phyloP scores from a whole-genome alignment of 2,113 vertebrate species.

The Spermophilus dauricus region DNA sequence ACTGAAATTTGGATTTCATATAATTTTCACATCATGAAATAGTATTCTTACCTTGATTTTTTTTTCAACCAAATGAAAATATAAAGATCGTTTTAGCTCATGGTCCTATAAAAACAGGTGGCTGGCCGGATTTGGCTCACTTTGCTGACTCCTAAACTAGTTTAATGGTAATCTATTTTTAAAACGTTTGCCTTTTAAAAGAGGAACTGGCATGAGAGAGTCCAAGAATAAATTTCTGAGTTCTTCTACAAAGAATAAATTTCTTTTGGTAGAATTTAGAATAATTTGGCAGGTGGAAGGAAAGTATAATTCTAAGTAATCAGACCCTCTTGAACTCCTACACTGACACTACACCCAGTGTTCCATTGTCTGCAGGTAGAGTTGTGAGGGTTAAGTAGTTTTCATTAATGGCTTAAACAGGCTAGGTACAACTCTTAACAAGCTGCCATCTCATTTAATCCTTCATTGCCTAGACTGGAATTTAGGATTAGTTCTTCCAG shows the following conservation, averaged over 20 bases:
- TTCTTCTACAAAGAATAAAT: conserved; percentile 37
- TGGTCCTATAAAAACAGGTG: background rate
- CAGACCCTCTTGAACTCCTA: background rate
- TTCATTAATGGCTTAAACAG: background rate
- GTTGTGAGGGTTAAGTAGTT: background rate
- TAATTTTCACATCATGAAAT: conserved; percentile 23
- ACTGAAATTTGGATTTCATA: conserved; percentile 46
- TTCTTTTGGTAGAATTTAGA: conserved; percentile 54
- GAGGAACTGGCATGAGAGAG: background rate
- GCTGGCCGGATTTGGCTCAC: background rate
- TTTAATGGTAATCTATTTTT: background rate
- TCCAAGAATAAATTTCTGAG: conserved; percentile 43
- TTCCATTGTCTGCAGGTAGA: background rate
- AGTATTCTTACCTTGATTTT: conserved; percentile 35
- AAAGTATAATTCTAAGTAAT: conserved; percentile 40
- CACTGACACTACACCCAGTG: background rate
- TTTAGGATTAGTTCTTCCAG: conserved; percentile 21
- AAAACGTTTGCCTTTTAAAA: conserved; percentile 40
- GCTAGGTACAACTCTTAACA: background rate
- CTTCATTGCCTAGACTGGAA: conserved; percentile 3
- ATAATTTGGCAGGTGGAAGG: conserved; percentile 53
- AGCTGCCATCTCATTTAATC: background rate
- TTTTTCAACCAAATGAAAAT: conserved; percentile 20
- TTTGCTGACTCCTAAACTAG: background rate
- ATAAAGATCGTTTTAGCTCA: background rate